Percentiles rank a stretch among this genome's conserved stretches.
These are phyloP conservation scores for Ricordea florida DNA, from an alignment of 92 coral and sea anemone species.

Conservation along the genomic window DNA sequence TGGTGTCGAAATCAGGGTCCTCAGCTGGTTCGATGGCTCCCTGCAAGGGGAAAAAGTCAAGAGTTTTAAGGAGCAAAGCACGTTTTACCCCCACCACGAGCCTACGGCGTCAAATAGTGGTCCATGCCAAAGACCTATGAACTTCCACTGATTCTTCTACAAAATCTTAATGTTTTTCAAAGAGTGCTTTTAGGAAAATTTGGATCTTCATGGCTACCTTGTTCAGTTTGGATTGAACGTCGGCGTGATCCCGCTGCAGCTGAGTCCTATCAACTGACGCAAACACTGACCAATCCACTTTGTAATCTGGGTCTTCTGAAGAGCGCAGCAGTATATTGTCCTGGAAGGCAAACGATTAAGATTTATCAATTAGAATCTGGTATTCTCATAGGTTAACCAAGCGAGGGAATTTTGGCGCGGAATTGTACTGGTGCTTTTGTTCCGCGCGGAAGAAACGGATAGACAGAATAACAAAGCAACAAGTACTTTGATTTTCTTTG, in stretches of 20 bases:
- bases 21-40: conserved; percentile 15
- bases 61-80: background rate
- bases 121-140: too few relatives aligned
- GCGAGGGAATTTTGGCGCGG: background rate
- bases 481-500: too few relatives aligned
- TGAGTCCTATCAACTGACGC: conserved; percentile 53
- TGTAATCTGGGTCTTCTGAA: conserved; percentile 62
- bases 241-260: conserved; percentile 25
- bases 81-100: too few relatives aligned
- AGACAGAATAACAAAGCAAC: too few relatives aligned
- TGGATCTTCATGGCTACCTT: too few relatives aligned
- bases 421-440: too few relatives aligned
- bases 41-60: background rate
- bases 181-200: too few relatives aligned
- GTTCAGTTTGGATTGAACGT: conserved; percentile 3
- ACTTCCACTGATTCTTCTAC: too few relatives aligned
- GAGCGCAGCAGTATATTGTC: conserved; percentile 74
- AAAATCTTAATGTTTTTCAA: too few relatives aligned
- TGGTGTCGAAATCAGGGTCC: conserved; percentile 75
- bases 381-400: background rate
- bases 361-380: background rate
- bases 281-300: conserved; percentile 69
- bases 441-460: too few relatives aligned
- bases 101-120: too few relatives aligned
- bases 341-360: background rate